phyloP scores from a whole-genome alignment of 2,113 vertebrate species.

The Pachycephala philippinensis region DNA sequence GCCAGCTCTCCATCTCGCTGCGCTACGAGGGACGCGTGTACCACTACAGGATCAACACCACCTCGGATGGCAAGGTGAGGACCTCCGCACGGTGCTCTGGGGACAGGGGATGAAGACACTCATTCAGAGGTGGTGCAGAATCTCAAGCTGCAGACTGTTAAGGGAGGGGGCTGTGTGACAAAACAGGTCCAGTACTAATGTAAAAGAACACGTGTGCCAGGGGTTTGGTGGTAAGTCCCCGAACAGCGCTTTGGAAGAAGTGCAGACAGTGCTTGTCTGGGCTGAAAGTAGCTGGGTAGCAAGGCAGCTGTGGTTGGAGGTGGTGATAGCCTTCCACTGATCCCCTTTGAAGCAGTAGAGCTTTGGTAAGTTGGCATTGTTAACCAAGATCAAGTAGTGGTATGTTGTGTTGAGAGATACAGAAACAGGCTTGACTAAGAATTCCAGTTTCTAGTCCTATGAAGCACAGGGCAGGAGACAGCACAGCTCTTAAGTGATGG shows the following conservation, averaged over 20 bases:
- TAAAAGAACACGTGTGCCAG: fast-evolving
- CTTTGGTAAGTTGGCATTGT: not conserved
- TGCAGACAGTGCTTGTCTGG: not conserved
- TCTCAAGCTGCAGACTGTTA: not conserved
- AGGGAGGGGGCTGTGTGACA: not conserved
- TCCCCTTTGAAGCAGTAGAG: not conserved
- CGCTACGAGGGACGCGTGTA: slow-evolving; percentile 97
- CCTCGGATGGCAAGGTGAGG: slow-evolving; percentile 90
- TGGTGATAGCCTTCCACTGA: not conserved
- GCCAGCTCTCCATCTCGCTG: slow-evolving; percentile 96
- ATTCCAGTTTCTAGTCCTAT: not conserved
- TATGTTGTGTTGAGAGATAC: not conserved
- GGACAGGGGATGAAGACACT: not conserved
- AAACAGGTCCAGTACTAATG: not conserved
- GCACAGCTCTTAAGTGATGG: not conserved
- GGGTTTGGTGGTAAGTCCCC: not conserved
- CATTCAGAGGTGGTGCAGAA: not conserved
- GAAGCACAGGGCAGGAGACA: not conserved
- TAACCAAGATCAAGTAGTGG: not conserved
- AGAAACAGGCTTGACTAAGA: not conserved
- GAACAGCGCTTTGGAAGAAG: not conserved
- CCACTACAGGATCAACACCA: slow-evolving; percentile 98
- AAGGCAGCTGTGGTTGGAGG: not conserved
- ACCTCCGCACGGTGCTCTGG: not conserved
- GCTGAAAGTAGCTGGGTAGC: not conserved